These are phyloP conservation scores for Laterallus jamaicensis DNA, from an alignment of 2,113 vertebrate genomes.

Conservation along the genomic window DNA sequence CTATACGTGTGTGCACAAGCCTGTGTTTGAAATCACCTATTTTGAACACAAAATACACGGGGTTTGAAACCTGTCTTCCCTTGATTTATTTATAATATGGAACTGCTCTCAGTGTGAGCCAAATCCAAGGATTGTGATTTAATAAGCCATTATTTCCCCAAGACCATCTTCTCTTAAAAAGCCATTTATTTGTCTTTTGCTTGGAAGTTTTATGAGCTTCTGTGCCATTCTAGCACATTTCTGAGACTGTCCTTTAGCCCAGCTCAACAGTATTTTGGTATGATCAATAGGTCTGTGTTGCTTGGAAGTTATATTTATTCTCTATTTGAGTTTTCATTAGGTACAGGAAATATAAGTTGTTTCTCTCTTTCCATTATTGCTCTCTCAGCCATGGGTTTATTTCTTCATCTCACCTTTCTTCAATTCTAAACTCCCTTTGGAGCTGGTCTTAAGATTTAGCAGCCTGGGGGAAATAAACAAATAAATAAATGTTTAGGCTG, in stretches of 20 bases:
- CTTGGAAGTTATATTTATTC: neutral
- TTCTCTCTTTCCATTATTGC: neutral
- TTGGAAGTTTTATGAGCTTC: neutral
- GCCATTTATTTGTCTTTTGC: neutral
- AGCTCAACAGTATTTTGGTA: neutral
- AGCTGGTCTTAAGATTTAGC: neutral
- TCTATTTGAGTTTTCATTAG: neutral
- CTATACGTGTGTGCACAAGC: neutral
- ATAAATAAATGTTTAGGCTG: neutral
- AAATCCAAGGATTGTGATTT: neutral
- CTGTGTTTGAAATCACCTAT: neutral
- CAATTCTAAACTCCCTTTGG: neutral
- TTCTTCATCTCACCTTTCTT: neutral
- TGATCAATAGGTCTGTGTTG: neutral
- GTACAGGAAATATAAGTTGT: neutral
- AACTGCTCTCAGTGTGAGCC: neutral
- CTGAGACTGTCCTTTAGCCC: neutral
- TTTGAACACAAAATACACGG: neutral
- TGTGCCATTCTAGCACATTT: neutral
- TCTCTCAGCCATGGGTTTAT: neutral
- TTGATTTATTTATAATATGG: slow-evolving; percentile 6
- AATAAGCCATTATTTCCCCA: neutral
- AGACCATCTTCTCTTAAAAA: neutral
- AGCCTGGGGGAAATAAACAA: neutral
- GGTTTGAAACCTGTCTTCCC: neutral